Evolutionary conservation across 2,113 vertebrate genomes (phyloP), one percentile per base, ranked within the genome.

Genomic region (Psilopsiagon aymara): DNA sequence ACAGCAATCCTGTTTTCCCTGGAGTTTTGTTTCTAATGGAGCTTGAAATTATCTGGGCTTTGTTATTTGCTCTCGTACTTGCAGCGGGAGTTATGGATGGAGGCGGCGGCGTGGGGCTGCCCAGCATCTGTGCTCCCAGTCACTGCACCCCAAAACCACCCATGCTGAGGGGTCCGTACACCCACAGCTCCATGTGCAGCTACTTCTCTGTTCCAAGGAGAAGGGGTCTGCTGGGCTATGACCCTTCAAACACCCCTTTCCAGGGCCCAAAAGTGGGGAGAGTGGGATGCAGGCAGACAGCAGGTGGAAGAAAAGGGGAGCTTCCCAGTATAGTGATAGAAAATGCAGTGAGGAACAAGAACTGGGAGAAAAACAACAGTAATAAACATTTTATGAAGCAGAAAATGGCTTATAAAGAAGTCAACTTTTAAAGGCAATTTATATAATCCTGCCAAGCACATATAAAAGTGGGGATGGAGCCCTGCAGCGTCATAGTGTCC

Each of bases 401-500:
- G 95, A 98, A 97, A 97, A 97, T 92, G 95, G 95, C 85, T 96
- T 95, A 97, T 97, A 96, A 97, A 97, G 96, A 97, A 97, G 97
- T 97, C 94, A 97, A 93, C 94, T 97, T 97, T 94, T 95, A 95
- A 97, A 97, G 93, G 95, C 93, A 95, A 96, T 96, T 95, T 93
- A 96, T 96, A 93, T 77, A 96, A 97, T 94, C 84, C 90, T 96
- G 89, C 94, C 95, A 97, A 94, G 57, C 3, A 2, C 94, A 85
- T 55, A 96, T 91, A 95, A 94, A 94, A 3, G 85, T 0, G 1
- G 73, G 94, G 93, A 94, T 68, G 92, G 92, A 75, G 89, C 47
- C 94, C 71, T 14, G 75, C 92, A 87, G 94, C 3, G 0, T 33
- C 46, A 3, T 74, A 90, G 83, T n/a, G 82, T 78, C 90, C 93